Base-by-base conservation (phyloP, 2,888 invertebrate species). In the Orthonychiurus folsomi region DNA sequence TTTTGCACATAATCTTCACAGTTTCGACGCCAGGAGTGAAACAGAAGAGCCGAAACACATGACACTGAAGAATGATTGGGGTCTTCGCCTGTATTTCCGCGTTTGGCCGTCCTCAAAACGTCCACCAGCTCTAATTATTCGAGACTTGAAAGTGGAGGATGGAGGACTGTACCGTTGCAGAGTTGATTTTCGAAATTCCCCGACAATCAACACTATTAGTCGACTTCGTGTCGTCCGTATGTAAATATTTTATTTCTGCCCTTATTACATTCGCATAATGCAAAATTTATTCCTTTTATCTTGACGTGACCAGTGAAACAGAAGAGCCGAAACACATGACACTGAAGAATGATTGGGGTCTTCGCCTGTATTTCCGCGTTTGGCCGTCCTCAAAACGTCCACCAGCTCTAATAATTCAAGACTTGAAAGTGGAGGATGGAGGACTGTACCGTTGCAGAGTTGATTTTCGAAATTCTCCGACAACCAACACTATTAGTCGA, bases 391-490 rank as follows among this genome's bases (percentile, higher is more conserved):
- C 54, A 25, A 63, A 67, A 63, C 61, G 70, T 28, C 60, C 64
- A 26, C 72, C 72, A n/a, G 72, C 69, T 27, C 58, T 72, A 65
- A 68, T 72, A 60, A 72, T 72, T 48, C 69, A 68, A 59, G 69
- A 72, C 59, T 60, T 72, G 27, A 60, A 65, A 57, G 52, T 66
- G 2, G 63, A 25, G 23, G 66, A 68, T 56, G 63, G 66, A 73
- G 93, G 92, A 2, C 79, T 89, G 50, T 93, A 90, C 77, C 82
- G 93, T 63, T 87, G 26, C 37, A 52, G 52, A 37, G 87, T 93
- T 69, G 93, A 93, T 79, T 93, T 91, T 75, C 83, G 87, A 67
- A 87, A 91, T 78, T 89, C 90, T 0, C 92, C 92, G 0, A 93
- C 93, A 0, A 84, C 87, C 74, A 93, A 93, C 77, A 88, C 37